phyloP scores from a whole-genome alignment of 1,140 invertebrate species.

The Anastrepha ludens region DNA sequence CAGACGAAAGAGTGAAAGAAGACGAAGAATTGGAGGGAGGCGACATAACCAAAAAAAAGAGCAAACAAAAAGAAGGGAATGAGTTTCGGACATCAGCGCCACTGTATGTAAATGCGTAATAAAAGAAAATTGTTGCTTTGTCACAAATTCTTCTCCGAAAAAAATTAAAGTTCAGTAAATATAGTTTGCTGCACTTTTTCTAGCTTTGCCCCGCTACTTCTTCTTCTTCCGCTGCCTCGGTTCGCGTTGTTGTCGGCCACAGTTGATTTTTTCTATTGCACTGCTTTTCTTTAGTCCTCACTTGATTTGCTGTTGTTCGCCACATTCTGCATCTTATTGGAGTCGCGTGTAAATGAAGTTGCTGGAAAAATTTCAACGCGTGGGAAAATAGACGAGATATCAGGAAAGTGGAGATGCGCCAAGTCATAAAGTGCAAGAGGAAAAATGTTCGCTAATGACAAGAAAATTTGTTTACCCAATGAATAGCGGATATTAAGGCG shows the following conservation, averaged over 20 bases:
- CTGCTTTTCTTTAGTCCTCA: not conserved
- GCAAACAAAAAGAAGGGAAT: not conserved
- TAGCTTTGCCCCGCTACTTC: not conserved
- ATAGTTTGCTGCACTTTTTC: not conserved
- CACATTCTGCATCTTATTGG: not conserved
- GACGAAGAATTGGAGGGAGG: not conserved
- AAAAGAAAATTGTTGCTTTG: not conserved
- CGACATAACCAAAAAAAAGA: not conserved
- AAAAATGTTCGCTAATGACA: not conserved
- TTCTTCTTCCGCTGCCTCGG: not conserved
- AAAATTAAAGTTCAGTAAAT: conserved; percentile 12
- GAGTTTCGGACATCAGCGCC: not conserved
- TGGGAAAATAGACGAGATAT: no score
- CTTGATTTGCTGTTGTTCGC: not conserved
- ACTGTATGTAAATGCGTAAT: not conserved
- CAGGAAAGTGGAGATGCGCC: not conserved
- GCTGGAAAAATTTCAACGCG: no score
- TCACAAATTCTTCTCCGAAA: conserved; percentile 13
- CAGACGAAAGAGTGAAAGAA: not conserved
- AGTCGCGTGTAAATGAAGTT: no score
- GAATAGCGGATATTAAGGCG: not conserved
- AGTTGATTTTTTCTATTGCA: not conserved
- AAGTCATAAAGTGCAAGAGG: not conserved
- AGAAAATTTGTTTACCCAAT: not conserved
- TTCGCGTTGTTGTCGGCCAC: not conserved